Percentiles rank a stretch among this genome's conserved stretches.
phyloP scores from a whole-genome alignment of 1,140 invertebrate genomes.

The Heliconius hewitsoni region DNA sequence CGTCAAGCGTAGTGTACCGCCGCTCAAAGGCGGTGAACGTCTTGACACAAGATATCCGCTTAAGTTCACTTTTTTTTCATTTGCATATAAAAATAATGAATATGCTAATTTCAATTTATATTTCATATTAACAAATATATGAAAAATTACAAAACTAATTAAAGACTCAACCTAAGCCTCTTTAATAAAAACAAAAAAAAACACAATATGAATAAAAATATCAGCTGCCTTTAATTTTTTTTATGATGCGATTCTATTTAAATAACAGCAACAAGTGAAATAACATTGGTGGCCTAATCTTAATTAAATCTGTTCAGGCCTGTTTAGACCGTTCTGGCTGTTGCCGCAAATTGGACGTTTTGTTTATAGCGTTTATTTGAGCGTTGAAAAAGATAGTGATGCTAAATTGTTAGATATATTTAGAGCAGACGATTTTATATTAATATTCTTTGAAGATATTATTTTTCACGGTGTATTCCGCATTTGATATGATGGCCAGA shows the following conservation, averaged over 20 bases:
- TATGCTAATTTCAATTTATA: too few relatives aligned
- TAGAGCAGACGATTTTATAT: background rate
- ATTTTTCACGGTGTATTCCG: too few relatives aligned
- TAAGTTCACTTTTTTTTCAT: too few relatives aligned
- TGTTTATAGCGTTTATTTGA: slow-evolving; percentile 30
- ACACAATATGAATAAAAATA: background rate
- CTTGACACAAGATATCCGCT: too few relatives aligned
- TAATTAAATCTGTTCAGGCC: slow-evolving; percentile 47
- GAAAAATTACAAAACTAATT: background rate
- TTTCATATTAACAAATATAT: background rate
- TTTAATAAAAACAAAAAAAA: background rate
- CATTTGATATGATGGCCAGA: too few relatives aligned
- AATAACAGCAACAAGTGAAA: slow-evolving; percentile 24
- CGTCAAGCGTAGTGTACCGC: too few relatives aligned
- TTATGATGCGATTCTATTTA: slow-evolving; percentile 1
- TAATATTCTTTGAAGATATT: background rate
- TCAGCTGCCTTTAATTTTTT: background rate
- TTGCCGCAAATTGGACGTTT: slow-evolving; percentile 32
- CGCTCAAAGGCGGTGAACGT: too few relatives aligned
- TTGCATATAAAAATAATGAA: too few relatives aligned
- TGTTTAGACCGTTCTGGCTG: slow-evolving; percentile 26
- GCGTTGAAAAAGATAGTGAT: background rate
- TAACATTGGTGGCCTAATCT: slow-evolving; percentile 37
- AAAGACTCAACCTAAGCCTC: background rate
- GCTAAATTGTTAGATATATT: background rate